phyloP scores from a whole-genome alignment of 2,888 invertebrate genomes.

The Phania funesta region DNA sequence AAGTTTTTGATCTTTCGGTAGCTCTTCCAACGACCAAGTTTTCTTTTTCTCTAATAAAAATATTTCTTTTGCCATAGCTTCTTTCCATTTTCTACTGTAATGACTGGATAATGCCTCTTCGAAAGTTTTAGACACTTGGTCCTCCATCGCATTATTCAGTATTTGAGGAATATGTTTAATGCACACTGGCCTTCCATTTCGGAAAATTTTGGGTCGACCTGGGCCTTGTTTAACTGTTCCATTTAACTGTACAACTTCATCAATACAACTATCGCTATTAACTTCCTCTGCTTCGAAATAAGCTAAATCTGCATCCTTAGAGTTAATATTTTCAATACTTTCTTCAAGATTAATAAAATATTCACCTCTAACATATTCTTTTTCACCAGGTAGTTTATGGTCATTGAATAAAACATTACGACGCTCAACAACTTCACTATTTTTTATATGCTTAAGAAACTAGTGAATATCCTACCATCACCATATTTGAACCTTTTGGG shows the following conservation, averaged over 20 bases:
- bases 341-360: no score
- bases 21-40: background rate
- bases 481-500: background rate
- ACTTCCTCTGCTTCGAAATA: no score
- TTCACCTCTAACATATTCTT: no score
- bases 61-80: background rate
- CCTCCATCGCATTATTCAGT: constrained; percentile 6
- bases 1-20: background rate
- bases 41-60: background rate
- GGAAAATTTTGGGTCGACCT: no score
- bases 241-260: no score
- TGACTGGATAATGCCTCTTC: background rate
- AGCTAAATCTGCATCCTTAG: background rate
- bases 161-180: no score
- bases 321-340: background rate
- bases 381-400: background rate
- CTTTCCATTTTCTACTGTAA: background rate
- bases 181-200: no score
- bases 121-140: background rate
- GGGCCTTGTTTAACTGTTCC: no score
- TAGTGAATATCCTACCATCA: background rate
- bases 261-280: no score
- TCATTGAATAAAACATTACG: background rate
- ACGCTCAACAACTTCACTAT: background rate
- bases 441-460: background rate